Base-by-base conservation (phyloP, 2,888 invertebrate genomes). In the Caenorhabditis becei region DNA sequence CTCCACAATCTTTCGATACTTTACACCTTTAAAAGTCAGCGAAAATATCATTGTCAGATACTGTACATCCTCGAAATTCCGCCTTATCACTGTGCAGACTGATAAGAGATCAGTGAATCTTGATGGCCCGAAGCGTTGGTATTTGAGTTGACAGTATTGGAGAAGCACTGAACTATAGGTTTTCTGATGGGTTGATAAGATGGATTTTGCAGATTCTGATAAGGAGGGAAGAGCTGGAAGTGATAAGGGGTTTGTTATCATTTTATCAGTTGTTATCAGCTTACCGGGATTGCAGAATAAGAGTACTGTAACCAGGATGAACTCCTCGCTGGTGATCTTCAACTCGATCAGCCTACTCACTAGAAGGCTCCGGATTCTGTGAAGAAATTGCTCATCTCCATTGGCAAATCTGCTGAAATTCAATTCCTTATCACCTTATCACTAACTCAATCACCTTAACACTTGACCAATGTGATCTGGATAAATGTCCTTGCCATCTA, bases 401-500 rank as follows among this genome's bases (percentile, higher is more conserved):
- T 51, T 16, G 32, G 58, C 26, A 11, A 35, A 14, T 23, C 28
- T 37, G 26, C n/a, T 18, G n/a, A 7, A 16, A 16, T 10, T 10
- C 8, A 41, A 3, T 41, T 41, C 14, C 16, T 16, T 5, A 41
- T 41, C 10, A 14, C 4, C 7, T 24, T 10, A 10, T 53, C 10
- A 16, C 44, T 4, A n/a, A 16, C 24, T 53, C 18, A 18, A n/a
- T 24, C 1, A 53, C 23, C 14, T 53, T 18, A 26, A 11, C 24
- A 58, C 10, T 4, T 18, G n/a, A 11, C 23, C 35, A 37, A 72
- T 65, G n/a, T 65, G 32, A 58, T 72, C 54, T 20, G 72, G 72
- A 58, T 65, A 72, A 18, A 72, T 65, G 37, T 72, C 72, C 18
- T 63, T 23, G 0, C 72, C 72, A 58, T 72, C 72, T 4, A 72